Percentiles rank a stretch among this genome's conserved stretches.
Evolutionary conservation across 2,797 vertebrate genomes (phyloP).

Genomic region (Phrynocephalus forsythii): DNA sequence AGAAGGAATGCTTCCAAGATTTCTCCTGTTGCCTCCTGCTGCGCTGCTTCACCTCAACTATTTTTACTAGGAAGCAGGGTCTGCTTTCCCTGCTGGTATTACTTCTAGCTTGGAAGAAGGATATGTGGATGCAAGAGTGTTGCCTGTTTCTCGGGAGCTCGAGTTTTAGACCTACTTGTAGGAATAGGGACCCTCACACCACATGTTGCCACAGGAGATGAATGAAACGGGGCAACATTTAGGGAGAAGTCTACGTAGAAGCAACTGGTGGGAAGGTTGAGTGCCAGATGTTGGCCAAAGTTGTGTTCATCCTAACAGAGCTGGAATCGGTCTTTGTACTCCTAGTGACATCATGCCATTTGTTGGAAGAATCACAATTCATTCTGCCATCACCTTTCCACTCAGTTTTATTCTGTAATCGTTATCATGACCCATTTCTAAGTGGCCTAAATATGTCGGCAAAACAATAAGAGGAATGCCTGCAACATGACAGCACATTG

Average conservation of each 20-base stretch:
- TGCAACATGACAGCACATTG: not conserved
- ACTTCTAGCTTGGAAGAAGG: not conserved
- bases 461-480: conserved; percentile 36
- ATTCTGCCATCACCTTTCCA: not conserved
- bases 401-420: not conserved
- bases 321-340: not conserved
- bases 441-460: conserved; percentile 1
- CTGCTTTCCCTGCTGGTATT: not conserved
- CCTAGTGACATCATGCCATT: not conserved
- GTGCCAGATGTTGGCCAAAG: not conserved
- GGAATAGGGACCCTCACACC: not conserved
- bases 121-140: not conserved
- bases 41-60: not conserved
- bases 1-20: too few relatives aligned
- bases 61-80: not conserved
- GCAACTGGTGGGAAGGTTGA: too few relatives aligned
- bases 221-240: not conserved
- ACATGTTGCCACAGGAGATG: not conserved
- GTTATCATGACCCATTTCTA: not conserved
- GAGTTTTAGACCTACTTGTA: not conserved
- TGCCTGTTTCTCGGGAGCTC: not conserved
- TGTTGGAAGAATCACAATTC: not conserved
- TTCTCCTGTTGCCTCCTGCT: not conserved
- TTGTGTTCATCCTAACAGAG: too few relatives aligned
- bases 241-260: too few relatives aligned